Evolutionary conservation across 2,797 vertebrate species (phyloP).

Genomic region (Triplophysa bombifrons): DNA sequence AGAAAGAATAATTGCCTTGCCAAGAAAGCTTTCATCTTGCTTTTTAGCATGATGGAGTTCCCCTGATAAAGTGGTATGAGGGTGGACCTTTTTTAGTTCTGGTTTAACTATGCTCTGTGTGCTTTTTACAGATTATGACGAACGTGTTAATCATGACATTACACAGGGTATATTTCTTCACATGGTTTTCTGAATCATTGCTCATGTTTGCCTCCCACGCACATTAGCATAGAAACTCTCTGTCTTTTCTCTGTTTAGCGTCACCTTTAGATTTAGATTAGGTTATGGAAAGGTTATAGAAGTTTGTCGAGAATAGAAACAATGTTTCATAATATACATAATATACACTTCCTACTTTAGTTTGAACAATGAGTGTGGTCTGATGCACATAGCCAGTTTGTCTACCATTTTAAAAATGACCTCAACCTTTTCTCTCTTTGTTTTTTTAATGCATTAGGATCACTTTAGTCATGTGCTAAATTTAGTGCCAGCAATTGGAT

Average conservation of each 20-base stretch:
- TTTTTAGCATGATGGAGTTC: slow-evolving; percentile 29
- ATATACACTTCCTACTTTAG: slow-evolving; percentile 5
- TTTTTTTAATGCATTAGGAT: not conserved
- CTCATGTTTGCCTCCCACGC: slow-evolving; percentile 21
- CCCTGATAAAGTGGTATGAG: slow-evolving; percentile 7
- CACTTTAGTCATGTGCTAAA: slow-evolving; percentile 5
- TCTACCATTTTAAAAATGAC: too few species aligned
- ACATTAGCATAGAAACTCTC: slow-evolving; percentile 6
- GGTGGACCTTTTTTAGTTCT: slow-evolving; percentile 46
- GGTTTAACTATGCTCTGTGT: slow-evolving; percentile 2
- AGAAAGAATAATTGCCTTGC: slow-evolving; percentile 29
- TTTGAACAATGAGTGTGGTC: not conserved
- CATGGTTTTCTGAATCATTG: slow-evolving; percentile 51
- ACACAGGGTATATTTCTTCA: slow-evolving; percentile 52
- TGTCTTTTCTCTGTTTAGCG: not conserved
- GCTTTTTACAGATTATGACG: slow-evolving; percentile 8
- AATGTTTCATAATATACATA: slow-evolving; percentile 1
- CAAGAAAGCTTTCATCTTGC: slow-evolving; percentile 6
- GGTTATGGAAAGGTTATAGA: not conserved
- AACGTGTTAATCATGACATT: slow-evolving; percentile 33
- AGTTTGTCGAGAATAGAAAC: slow-evolving; percentile 3
- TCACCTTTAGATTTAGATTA: not conserved
- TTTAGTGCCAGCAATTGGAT: slow-evolving; percentile 1
- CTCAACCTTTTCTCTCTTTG: not conserved
- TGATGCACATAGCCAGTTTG: not conserved